Conservation (phyloP, 1,140 invertebrate species). For the Euura lappo region DNA sequence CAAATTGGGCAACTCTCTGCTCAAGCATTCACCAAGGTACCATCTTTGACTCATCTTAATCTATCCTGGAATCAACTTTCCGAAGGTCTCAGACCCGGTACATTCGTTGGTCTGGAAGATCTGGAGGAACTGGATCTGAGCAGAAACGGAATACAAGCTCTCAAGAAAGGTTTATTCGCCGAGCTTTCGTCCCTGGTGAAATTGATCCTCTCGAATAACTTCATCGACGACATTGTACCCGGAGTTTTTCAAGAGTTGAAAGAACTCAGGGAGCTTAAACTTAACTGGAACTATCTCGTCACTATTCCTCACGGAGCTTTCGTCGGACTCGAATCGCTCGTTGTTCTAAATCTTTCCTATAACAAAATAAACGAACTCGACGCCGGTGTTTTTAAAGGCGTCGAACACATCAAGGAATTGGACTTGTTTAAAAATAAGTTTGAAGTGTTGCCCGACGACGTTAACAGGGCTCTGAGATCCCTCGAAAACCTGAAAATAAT, state of each 20-base stretch:
- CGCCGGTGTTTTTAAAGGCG: slow-evolving; percentile 39
- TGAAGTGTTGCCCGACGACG: slow-evolving; percentile 5
- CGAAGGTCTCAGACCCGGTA: slow-evolving; percentile 16
- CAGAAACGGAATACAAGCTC: neutral
- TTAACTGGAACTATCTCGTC: slow-evolving; percentile 10
- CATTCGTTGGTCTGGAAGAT: slow-evolving; percentile 20
- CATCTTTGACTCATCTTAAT: slow-evolving; percentile 2
- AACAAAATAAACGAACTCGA: slow-evolving; percentile 40
- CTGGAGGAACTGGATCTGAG: slow-evolving; percentile 8
- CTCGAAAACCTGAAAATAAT: slow-evolving; percentile 9
- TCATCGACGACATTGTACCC: neutral
- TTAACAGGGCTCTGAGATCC: neutral
- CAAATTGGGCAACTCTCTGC: neutral
- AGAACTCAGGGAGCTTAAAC: slow-evolving; percentile 5
- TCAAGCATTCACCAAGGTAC: neutral
- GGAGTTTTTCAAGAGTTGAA: neutral
- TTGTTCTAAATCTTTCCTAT: slow-evolving; percentile 35
- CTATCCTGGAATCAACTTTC: slow-evolving; percentile 11
- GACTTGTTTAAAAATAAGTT: slow-evolving; percentile 40
- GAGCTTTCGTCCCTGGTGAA: neutral
- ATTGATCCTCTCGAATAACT: slow-evolving; percentile 9
- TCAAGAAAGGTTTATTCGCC: neutral
- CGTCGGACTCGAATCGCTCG: neutral
- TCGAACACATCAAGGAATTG: slow-evolving; percentile 34
- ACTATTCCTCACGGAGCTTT: slow-evolving; percentile 1